phyloP scores from a whole-genome alignment of 2,113 vertebrate species.

The Rallus limicola region DNA sequence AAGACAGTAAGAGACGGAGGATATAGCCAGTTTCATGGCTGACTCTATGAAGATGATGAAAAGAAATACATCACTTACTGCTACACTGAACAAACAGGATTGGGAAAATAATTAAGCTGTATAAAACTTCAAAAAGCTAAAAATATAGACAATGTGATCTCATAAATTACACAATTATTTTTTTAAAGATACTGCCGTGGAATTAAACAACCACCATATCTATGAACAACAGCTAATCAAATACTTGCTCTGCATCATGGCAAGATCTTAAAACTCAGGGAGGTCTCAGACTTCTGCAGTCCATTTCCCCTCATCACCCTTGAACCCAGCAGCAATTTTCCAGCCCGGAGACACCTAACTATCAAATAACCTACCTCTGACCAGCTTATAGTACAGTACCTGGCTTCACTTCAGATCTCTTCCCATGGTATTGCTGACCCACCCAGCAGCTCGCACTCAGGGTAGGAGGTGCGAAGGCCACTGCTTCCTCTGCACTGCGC shows the following conservation, averaged over 20 bases:
- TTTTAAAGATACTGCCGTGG: neutral
- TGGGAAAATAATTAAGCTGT: neutral
- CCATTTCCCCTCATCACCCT: too few relatives aligned
- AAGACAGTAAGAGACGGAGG: neutral
- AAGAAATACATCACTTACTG: neutral
- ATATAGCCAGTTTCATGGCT: neutral
- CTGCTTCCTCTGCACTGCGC: accelerated
- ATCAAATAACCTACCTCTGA: accelerated
- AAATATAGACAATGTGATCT: neutral
- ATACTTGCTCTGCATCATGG: neutral
- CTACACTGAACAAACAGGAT: neutral
- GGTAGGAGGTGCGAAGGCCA: accelerated
- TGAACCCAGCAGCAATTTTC: neutral
- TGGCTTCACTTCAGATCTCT: neutral
- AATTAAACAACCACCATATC: neutral
- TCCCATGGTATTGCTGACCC: neutral
- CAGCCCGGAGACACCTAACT: neutral
- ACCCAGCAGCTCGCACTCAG: accelerated
- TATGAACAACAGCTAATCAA: neutral
- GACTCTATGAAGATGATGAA: neutral
- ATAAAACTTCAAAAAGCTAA: neutral
- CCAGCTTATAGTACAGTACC: neutral
- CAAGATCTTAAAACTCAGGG: neutral
- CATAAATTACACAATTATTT: neutral
- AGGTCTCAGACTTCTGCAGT: neutral